These are phyloP conservation scores for Rhea americana DNA, from an alignment of 2,113 vertebrate species.

Conservation along the genomic window DNA sequence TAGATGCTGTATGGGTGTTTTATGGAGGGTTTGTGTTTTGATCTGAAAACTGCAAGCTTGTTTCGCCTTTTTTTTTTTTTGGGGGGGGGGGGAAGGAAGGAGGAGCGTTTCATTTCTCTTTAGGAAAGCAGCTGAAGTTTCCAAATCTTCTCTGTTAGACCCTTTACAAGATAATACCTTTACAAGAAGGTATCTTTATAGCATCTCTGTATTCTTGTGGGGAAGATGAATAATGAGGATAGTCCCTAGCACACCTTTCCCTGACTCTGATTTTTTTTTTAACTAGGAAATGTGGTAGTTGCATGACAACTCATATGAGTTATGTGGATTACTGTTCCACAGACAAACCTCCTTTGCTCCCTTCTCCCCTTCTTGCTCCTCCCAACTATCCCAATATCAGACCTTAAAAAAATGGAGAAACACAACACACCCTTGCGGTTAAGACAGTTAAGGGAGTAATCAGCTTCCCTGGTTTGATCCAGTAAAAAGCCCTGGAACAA, in stretches of 20 bases:
- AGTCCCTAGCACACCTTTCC: background rate
- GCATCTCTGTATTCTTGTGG: background rate
- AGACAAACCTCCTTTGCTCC: background rate
- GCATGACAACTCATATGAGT: rapidly evolving
- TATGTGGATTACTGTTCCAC: background rate
- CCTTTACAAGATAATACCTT: background rate
- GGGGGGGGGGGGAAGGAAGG: too few relatives aligned
- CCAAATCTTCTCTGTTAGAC: background rate
- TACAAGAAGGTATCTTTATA: background rate
- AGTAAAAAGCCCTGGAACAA: background rate
- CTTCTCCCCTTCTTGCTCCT: background rate
- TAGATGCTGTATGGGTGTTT: background rate
- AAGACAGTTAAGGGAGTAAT: background rate
- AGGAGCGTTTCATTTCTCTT: background rate
- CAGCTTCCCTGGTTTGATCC: background rate
- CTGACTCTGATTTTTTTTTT: background rate
- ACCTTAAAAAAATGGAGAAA: background rate
- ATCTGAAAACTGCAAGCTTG: background rate
- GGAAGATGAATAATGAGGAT: background rate
- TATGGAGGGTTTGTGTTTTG: background rate
- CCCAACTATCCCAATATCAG: background rate
- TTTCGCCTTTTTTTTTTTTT: background rate
- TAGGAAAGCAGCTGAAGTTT: constrained; percentile 21
- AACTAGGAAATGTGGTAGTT: background rate
- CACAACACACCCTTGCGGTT: background rate